phyloP scores from a whole-genome alignment of 1,140 invertebrate genomes.

The Tetraneura akinire region DNA sequence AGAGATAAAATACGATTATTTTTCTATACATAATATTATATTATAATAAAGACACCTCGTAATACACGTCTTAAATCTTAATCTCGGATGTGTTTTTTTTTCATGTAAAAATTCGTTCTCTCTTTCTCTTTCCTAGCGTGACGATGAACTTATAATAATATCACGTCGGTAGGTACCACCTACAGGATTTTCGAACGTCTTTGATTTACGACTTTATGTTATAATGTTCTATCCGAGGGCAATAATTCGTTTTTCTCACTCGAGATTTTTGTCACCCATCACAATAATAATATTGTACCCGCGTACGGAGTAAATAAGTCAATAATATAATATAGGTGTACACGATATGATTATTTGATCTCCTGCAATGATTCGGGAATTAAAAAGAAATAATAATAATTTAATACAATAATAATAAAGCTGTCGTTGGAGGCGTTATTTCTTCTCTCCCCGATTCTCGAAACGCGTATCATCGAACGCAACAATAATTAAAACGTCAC shows the following conservation, averaged over 20 bases:
- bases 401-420: background rate
- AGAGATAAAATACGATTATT: too few relatives aligned
- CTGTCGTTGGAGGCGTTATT: constrained; percentile 16
- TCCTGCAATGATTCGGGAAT: background rate
- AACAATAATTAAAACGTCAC: constrained; percentile 24
- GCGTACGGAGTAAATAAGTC: background rate
- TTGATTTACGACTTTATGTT: background rate
- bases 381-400: too few relatives aligned
- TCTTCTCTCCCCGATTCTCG: too few relatives aligned
- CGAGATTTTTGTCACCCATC: constrained; percentile 12
- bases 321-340: background rate
- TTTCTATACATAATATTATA: too few relatives aligned
- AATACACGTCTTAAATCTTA: too few relatives aligned
- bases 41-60: too few relatives aligned
- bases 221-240: background rate
- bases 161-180: background rate
- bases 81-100: too few relatives aligned
- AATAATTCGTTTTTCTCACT: too few relatives aligned
- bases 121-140: too few relatives aligned
- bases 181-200: background rate
- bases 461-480: background rate
- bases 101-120: too few relatives aligned
- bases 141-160: too few relatives aligned
- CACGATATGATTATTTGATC: background rate
- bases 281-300: too few relatives aligned